phyloP scores from a whole-genome alignment of 1,140 invertebrate genomes.

The Caerostris extrusa region DNA sequence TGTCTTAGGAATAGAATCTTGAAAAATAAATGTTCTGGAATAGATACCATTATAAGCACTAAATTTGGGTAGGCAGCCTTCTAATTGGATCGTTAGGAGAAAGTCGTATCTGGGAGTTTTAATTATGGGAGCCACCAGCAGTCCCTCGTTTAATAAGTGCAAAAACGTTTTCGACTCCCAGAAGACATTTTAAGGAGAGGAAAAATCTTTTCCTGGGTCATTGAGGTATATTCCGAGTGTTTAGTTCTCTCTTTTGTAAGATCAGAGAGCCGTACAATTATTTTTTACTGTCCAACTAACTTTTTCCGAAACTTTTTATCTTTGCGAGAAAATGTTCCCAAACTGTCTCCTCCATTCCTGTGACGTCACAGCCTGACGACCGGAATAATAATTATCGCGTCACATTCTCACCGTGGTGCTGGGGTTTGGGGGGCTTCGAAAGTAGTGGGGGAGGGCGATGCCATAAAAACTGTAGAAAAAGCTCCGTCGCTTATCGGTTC shows the following conservation, averaged over 20 bases:
- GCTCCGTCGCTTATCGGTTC: slow-evolving; percentile 56
- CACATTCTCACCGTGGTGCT: slow-evolving; percentile 43
- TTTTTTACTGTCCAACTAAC: slow-evolving; percentile 77
- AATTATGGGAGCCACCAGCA: slow-evolving; percentile 54
- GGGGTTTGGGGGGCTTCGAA: background rate
- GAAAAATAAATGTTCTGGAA: slow-evolving; percentile 32
- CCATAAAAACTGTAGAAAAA: slow-evolving; percentile 76
- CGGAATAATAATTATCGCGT: slow-evolving; percentile 76
- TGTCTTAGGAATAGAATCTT: slow-evolving; percentile 34
- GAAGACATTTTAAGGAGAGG: slow-evolving; percentile 65
- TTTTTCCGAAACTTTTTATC: slow-evolving; percentile 76
- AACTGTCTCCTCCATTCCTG: slow-evolving; percentile 32
- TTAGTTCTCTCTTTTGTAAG: slow-evolving; percentile 62
- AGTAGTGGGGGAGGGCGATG: background rate
- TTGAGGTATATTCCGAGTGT: slow-evolving; percentile 53
- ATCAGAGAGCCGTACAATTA: slow-evolving; percentile 74
- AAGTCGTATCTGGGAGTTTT: slow-evolving; percentile 56
- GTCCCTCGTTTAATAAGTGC: slow-evolving; percentile 45
- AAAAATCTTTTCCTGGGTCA: slow-evolving; percentile 57
- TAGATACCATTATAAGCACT: slow-evolving; percentile 25
- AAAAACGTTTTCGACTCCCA: slow-evolving; percentile 37
- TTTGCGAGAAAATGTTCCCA: slow-evolving; percentile 62
- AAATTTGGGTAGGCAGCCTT: slow-evolving; percentile 38
- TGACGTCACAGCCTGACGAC: slow-evolving; percentile 72
- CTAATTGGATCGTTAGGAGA: slow-evolving; percentile 56